A percentile compares a stretch with the other conserved stretches of the same genome.
Evolutionary conservation across 2,113 vertebrate genomes (phyloP).

Genomic region (Emydura subglobosa): DNA sequence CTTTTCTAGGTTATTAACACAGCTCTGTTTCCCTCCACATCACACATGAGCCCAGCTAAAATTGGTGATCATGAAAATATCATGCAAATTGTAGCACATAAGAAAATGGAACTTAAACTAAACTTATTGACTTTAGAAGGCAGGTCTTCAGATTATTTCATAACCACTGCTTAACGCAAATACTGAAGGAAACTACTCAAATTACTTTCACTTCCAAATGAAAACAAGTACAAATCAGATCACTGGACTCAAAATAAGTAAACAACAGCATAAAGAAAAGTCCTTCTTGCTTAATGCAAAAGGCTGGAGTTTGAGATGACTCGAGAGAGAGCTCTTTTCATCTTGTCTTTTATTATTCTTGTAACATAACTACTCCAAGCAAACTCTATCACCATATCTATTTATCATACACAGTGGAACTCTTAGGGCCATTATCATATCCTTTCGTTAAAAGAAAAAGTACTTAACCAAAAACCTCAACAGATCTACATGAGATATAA

Average conservation of each 20-base stretch:
- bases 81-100: neutral
- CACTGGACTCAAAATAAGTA: neutral
- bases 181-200: neutral
- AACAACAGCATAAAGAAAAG: neutral
- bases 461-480: neutral
- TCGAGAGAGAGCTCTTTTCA: neutral
- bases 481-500: neutral
- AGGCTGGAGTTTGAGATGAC: neutral
- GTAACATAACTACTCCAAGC: neutral
- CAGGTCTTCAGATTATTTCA: neutral
- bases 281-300: neutral
- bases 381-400: neutral
- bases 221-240: neutral
- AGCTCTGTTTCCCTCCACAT: neutral
- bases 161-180: neutral
- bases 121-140: neutral
- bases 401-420: neutral
- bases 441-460: neutral
- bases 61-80: neutral
- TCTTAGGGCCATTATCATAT: neutral
- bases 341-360: neutral
- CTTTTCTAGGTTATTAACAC: neutral
- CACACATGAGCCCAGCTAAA: neutral
- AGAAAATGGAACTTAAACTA: neutral
- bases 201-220: neutral